Percentiles rank a stretch among this genome's conserved stretches.
Conservation (phyloP, 2,888 invertebrate species). For the Cylloceria caligata region DNA sequence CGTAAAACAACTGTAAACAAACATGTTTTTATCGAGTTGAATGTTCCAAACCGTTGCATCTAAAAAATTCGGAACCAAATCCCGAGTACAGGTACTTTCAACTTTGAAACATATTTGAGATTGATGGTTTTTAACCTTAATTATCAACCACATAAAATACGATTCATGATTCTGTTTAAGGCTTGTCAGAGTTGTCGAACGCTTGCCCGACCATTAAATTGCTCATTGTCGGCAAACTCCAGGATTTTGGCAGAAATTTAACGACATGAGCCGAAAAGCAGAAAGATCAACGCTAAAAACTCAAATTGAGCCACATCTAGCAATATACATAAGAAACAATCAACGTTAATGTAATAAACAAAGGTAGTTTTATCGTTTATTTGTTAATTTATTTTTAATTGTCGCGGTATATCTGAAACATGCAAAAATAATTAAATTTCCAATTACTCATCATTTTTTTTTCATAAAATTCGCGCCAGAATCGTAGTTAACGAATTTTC, state of each 20-base stretch:
- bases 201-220: constrained; percentile 21
- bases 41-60: constrained; percentile 7
- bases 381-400: too few species aligned
- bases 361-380: too few species aligned
- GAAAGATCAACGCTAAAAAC: constrained; percentile 11
- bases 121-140: background rate
- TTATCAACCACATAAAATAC: background rate
- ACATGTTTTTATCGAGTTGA: constrained; percentile 8
- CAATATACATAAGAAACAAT: constrained; percentile 13
- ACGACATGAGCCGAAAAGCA: constrained; percentile 2
- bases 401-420: too few species aligned
- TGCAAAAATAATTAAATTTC: too few species aligned
- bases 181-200: constrained; percentile 29
- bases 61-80: constrained; percentile 17
- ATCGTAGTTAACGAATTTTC: too few species aligned
- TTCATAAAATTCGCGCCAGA: too few species aligned
- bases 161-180: constrained; percentile 8
- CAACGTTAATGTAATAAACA: too few species aligned
- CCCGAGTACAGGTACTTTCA: constrained; percentile 26
- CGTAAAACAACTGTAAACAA: constrained; percentile 5
- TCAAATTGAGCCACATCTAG: background rate
- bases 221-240: constrained; percentile 23
- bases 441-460: too few species aligned
- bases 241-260: constrained; percentile 38
- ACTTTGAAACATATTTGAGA: constrained; percentile 13